Evolutionary conservation across 2,888 invertebrate genomes (phyloP).

Genomic region (Monochamus alternatus): DNA sequence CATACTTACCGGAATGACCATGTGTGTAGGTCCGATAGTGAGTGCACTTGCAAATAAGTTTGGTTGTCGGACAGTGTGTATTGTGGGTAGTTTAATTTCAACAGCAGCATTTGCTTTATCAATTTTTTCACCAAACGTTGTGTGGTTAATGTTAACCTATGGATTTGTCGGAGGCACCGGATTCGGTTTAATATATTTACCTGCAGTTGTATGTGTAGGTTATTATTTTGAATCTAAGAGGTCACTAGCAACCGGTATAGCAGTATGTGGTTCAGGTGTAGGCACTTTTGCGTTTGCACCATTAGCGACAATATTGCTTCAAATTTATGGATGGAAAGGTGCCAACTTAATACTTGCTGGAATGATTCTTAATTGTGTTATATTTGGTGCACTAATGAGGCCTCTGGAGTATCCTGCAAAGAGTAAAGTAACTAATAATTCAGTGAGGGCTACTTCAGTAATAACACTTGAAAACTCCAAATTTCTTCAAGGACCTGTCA

Average conservation of each 20-base stretch:
- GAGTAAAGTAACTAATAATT: conserved; percentile 83
- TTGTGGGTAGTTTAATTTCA: conserved; percentile 90
- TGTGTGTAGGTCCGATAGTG: conserved; percentile 94
- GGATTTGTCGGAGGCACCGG: conserved; percentile 76
- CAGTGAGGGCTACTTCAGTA: conserved; percentile 87
- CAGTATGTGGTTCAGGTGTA: conserved; percentile 96
- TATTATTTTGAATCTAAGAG: conserved; percentile 97
- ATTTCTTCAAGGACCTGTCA: conserved; percentile 86
- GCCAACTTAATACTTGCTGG: conserved; percentile 93
- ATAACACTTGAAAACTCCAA: conserved; percentile 86
- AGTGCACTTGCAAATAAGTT: conserved; percentile 96
- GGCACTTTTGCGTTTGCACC: conserved; percentile 98
- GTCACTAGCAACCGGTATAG: conserved; percentile 94
- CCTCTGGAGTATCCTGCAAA: conserved; percentile 84
- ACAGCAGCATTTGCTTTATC: conserved; percentile 89
- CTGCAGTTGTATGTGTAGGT: conserved; percentile 96
- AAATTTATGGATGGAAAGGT: conserved; percentile 89
- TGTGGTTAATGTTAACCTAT: conserved; percentile 92
- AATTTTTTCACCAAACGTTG: conserved; percentile 87
- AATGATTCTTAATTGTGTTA: conserved; percentile 90
- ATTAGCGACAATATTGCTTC: conserved; percentile 84
- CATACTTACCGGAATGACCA: conserved; percentile 94
- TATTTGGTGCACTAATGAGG: conserved; percentile 89
- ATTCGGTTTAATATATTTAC: conserved; percentile 75
- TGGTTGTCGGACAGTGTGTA: conserved; percentile 94